Percentiles rank a stretch among this genome's conserved stretches.
phyloP scores from a whole-genome alignment of 2,113 vertebrate species.

The Rhagologus leucostigma region DNA sequence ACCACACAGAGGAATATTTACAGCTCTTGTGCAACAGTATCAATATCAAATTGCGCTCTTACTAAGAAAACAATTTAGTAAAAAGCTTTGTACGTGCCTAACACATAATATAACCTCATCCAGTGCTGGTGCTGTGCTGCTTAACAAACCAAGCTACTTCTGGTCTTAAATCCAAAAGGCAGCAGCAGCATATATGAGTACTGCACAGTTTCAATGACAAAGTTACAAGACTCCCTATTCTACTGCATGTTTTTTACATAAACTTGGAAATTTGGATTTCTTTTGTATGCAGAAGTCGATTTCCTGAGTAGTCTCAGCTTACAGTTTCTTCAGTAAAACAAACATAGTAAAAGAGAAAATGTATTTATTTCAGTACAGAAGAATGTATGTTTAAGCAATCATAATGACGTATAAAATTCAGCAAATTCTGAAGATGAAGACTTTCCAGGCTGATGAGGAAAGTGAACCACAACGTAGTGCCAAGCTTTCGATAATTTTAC shows the following conservation, averaged over 20 bases:
- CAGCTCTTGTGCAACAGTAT: slow-evolving; percentile 42
- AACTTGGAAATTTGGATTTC: neutral
- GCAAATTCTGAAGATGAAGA: neutral
- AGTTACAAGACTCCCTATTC: neutral
- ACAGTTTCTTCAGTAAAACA: neutral
- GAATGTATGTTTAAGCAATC: neutral
- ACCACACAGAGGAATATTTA: slow-evolving; percentile 27
- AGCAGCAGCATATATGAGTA: neutral
- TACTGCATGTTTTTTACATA: neutral
- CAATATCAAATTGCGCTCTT: slow-evolving; percentile 9
- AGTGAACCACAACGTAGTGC: slow-evolving; percentile 1
- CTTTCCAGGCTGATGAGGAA: slow-evolving; percentile 20
- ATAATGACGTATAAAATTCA: neutral
- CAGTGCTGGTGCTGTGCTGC: slow-evolving; percentile 10
- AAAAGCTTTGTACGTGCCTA: neutral
- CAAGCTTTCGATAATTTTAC: neutral
- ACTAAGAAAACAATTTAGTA: slow-evolving; percentile 7
- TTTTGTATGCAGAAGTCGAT: neutral
- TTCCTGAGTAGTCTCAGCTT: slow-evolving; percentile 33
- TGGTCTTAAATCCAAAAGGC: neutral
- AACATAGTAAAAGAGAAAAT: neutral
- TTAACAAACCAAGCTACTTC: neutral
- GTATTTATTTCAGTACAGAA: neutral
- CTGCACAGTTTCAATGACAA: neutral
- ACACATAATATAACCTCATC: neutral